Conservation (phyloP, 2,888 invertebrate species). For the Nephrotoma appendiculata region DNA sequence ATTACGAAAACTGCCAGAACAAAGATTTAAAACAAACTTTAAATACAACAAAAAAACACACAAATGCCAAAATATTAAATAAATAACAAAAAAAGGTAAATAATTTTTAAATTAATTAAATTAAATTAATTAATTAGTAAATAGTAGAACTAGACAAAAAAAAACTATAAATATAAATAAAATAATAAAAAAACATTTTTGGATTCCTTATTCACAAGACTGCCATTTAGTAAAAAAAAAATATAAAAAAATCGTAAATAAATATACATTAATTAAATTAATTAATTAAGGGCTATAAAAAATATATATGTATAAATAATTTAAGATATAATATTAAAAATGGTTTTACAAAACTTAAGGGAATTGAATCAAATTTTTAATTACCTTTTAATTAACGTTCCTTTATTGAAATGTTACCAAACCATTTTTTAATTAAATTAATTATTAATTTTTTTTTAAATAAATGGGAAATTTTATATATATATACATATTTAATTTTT, state of each 20-base stretch:
- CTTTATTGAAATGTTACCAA: not conserved
- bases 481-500: not conserved
- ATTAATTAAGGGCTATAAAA: not conserved
- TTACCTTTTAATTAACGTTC: not conserved
- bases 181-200: not conserved
- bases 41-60: not conserved
- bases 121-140: not conserved
- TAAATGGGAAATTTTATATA: not conserved
- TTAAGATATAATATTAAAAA: not conserved
- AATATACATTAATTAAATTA: conserved; percentile 3
- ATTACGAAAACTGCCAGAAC: conserved; percentile 1
- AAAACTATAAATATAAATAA: not conserved
- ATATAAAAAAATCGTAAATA: not conserved
- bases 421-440: not conserved
- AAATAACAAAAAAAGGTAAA: not conserved
- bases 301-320: not conserved
- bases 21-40: conserved; percentile 4
- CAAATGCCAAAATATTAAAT: not conserved
- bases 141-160: not conserved
- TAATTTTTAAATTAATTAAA: not conserved
- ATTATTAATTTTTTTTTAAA: not conserved
- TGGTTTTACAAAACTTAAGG: not conserved
- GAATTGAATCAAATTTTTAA: not conserved
- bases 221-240: conserved; percentile 5
- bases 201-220: conserved; percentile 5